phyloP scores from a whole-genome alignment of 2,888 invertebrate genomes.

The Miltochrista miniata region DNA sequence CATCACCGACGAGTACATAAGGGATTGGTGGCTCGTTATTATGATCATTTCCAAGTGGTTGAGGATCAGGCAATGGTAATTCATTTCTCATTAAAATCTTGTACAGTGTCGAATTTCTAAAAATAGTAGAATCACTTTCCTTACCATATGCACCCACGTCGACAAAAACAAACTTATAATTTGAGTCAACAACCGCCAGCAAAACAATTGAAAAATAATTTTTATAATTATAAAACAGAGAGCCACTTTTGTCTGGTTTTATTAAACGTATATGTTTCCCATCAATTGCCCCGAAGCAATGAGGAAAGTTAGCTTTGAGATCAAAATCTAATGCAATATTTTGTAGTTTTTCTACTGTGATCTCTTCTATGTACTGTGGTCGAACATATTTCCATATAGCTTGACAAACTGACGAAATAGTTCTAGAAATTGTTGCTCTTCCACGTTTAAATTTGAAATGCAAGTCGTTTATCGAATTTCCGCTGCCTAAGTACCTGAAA shows the following conservation, averaged over 20 bases:
- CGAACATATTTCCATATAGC: too few relatives aligned
- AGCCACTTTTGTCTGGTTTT: not conserved
- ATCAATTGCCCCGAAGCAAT: slow-evolving; percentile 10
- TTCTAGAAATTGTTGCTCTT: too few relatives aligned
- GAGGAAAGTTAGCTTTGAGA: slow-evolving; percentile 39
- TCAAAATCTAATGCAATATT: slow-evolving; percentile 36
- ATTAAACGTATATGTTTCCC: not conserved
- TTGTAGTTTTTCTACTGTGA: too few relatives aligned
- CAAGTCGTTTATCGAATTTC: too few relatives aligned
- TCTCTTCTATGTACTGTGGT: too few relatives aligned
- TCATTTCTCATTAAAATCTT: too few relatives aligned
- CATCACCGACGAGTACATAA: not conserved
- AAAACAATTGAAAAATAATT: slow-evolving; percentile 21
- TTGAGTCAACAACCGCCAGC: slow-evolving; percentile 17
- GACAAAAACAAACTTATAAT: slow-evolving; percentile 21
- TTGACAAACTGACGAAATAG: too few relatives aligned
- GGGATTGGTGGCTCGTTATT: not conserved
- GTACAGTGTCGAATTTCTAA: slow-evolving; percentile 9
- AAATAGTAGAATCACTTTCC: slow-evolving; percentile 18
- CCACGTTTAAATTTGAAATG: too few relatives aligned
- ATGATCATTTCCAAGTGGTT: slow-evolving; percentile 5
- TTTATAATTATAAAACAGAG: slow-evolving; percentile 17
- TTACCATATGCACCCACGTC: slow-evolving; percentile 26
- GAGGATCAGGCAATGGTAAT: too few relatives aligned
- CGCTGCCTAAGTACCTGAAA: too few relatives aligned